Conservation (phyloP, 2,113 vertebrate genomes). For the Pachyramphus minor region DNA sequence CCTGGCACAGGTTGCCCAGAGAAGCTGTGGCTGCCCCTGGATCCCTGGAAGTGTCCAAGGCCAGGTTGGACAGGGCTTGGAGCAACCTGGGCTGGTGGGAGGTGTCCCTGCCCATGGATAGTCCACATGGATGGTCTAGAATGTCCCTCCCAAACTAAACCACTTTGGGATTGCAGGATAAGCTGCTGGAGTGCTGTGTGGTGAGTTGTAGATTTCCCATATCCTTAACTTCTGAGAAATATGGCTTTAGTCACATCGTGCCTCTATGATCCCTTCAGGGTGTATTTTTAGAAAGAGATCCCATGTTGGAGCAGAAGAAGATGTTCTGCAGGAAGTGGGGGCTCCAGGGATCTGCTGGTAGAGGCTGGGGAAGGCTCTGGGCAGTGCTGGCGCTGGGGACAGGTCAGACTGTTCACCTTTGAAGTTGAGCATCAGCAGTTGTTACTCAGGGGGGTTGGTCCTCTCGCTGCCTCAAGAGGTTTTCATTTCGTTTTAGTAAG, state of each 20-base stretch:
- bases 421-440: neutral
- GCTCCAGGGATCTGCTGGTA: neutral
- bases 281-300: neutral
- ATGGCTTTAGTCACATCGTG: neutral
- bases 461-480: neutral
- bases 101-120: neutral
- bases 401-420: rapidly evolving
- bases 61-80: rapidly evolving
- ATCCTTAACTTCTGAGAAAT: neutral
- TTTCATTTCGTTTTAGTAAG: neutral
- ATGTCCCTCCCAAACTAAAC: neutral
- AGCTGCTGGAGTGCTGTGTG: neutral
- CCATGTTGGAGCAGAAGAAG: rapidly evolving
- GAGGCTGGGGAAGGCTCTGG: neutral
- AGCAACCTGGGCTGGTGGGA: rapidly evolving
- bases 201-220: neutral
- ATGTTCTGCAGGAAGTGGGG: neutral
- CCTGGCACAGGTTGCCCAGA: neutral
- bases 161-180: neutral
- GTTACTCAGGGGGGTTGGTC: neutral
- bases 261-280: neutral
- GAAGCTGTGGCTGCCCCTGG: neutral
- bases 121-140: neutral
- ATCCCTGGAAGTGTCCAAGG: neutral
- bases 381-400: neutral